Evolutionary conservation across 2,888 invertebrate genomes (phyloP).

Genomic region (Pristionchus japonicus): DNA sequence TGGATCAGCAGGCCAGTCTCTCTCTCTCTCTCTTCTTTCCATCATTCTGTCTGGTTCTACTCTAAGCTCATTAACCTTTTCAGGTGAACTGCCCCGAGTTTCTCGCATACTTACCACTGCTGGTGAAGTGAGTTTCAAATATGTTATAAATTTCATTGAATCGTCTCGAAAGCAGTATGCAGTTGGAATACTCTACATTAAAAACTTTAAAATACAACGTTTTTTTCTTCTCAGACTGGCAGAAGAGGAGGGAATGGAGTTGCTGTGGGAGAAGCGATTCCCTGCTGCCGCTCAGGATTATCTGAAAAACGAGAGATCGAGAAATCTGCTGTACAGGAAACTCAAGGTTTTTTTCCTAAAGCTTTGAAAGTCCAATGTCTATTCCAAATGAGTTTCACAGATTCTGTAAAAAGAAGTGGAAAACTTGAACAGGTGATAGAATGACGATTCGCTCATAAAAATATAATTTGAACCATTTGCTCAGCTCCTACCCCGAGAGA

Average conservation of each 20-base stretch:
- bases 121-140: slow-evolving; percentile 60
- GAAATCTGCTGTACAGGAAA: not conserved
- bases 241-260: slow-evolving; percentile 71
- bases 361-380: too few relatives aligned
- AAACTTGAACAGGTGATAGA: too few relatives aligned
- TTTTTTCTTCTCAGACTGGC: slow-evolving; percentile 69
- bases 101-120: slow-evolving; percentile 88
- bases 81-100: slow-evolving; percentile 98
- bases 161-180: too few relatives aligned
- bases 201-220: not conserved
- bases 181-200: not conserved
- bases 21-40: not conserved
- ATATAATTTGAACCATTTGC: not conserved
- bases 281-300: slow-evolving; percentile 62
- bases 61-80: not conserved
- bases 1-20: slow-evolving; percentile 84
- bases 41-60: not conserved
- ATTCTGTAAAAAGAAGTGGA: too few relatives aligned
- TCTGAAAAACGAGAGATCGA: slow-evolving; percentile 48
- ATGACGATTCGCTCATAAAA: too few relatives aligned
- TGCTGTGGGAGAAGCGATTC: slow-evolving; percentile 68
- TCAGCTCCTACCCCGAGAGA: not conserved
- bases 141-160: not conserved
- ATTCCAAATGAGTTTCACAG: too few relatives aligned
- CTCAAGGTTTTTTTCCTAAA: slow-evolving; percentile 7